These are phyloP conservation scores for Sarcophaga rosellei DNA, from an alignment of 2,888 invertebrate species.

Conservation along the genomic window DNA sequence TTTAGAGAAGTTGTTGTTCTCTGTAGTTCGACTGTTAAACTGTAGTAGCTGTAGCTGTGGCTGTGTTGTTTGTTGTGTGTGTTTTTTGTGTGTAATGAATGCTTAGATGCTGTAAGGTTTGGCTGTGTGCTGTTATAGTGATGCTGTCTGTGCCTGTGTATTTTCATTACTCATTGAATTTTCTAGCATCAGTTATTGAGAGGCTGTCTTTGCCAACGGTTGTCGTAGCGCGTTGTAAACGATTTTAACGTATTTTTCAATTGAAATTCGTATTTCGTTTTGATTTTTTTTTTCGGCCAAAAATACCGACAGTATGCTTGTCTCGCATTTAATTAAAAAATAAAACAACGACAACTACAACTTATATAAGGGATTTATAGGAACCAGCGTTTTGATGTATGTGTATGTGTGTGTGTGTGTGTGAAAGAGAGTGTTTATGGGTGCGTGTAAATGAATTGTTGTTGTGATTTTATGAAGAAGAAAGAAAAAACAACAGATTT, in stretches of 20 bases:
- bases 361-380: too few species aligned
- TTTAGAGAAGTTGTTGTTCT: conserved; percentile 69
- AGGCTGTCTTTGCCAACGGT: conserved; percentile 58
- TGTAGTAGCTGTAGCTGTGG: conserved; percentile 48
- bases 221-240: conserved; percentile 32
- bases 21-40: background rate
- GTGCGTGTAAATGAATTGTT: background rate
- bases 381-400: background rate
- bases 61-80: conserved; percentile 22
- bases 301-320: background rate
- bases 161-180: conserved; percentile 38
- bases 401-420: background rate
- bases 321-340: background rate
- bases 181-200: conserved; percentile 63
- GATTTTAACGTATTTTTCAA: conserved; percentile 23
- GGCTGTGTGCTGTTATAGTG: background rate
- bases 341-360: background rate
- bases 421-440: background rate
- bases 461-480: background rate
- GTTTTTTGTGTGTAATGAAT: conserved; percentile 3
- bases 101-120: conserved; percentile 3
- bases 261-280: background rate
- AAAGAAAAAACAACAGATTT: background rate
- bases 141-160: conserved; percentile 11
- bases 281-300: background rate